phyloP scores from a whole-genome alignment of 2,797 vertebrate species.

The Nannoperca obscura region DNA sequence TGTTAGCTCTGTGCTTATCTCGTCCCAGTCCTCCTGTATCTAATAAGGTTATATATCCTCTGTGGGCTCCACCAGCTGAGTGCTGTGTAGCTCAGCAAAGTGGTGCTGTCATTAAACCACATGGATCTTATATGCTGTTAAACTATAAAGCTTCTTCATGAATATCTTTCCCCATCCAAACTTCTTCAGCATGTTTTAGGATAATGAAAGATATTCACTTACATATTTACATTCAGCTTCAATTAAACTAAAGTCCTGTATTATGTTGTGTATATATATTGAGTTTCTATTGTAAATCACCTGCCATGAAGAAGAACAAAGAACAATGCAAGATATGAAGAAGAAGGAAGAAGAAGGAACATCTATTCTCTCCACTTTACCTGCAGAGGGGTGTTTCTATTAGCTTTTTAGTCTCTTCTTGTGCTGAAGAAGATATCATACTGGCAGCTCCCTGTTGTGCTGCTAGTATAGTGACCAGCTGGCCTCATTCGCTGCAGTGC shows the following conservation, averaged over 20 bases:
- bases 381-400: conserved; percentile 28
- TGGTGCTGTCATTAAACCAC: neutral
- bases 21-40: conserved; percentile 12
- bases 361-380: conserved; percentile 7
- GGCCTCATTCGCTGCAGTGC: conserved; percentile 12
- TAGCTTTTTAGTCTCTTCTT: conserved; percentile 15
- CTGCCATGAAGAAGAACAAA: conserved; percentile 30
- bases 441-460: neutral
- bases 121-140: no score
- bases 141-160: conserved; percentile 1
- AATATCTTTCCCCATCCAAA: conserved; percentile 4
- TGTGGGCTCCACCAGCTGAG: neutral
- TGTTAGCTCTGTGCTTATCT: conserved; percentile 20
- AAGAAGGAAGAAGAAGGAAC: no score
- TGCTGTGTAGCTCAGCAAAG: neutral
- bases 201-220: conserved; percentile 21
- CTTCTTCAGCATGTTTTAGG: neutral
- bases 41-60: conserved; percentile 24
- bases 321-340: conserved; percentile 20
- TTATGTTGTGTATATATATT: conserved; percentile 7
- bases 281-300: conserved; percentile 36
- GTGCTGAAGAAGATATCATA: no score
- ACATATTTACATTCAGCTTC: neutral
- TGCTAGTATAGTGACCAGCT: conserved; percentile 16
- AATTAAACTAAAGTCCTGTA: conserved; percentile 24